Conservation (phyloP, 30 jellyfish, hydroid and myxozoan genomes). For the Cassiopea xamachana region DNA sequence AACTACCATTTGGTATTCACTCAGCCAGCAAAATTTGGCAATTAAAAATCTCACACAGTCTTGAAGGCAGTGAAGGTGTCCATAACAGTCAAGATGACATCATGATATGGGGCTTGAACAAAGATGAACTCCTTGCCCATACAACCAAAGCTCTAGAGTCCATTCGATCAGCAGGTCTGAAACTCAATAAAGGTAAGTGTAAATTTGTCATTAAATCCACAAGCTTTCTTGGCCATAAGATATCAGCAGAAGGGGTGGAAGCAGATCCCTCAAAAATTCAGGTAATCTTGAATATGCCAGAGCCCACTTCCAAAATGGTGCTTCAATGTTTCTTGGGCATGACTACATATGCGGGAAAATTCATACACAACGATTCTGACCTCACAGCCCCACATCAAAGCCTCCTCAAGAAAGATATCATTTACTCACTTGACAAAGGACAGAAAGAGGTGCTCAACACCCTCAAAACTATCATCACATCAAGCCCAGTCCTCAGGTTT, state of each 20-base stretch:
- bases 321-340: constrained; percentile 54
- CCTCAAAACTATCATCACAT: constrained; percentile 59
- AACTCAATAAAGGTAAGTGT: constrained; percentile 41
- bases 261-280: constrained; percentile 37
- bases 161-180: constrained; percentile 19
- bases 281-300: constrained; percentile 43
- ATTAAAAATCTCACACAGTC: constrained; percentile 41
- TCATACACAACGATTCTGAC: constrained; percentile 55
- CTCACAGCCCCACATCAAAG: constrained; percentile 44
- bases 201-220: constrained; percentile 27
- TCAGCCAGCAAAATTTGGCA: constrained; percentile 81
- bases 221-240: constrained; percentile 45
- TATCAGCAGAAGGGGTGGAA: constrained; percentile 43
- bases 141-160: constrained; percentile 43
- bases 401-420: constrained; percentile 43
- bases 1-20: constrained; percentile 75
- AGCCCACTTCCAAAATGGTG: constrained; percentile 38
- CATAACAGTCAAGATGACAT: constrained; percentile 79
- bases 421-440: constrained; percentile 39
- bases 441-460: constrained; percentile 62
- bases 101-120: constrained; percentile 68
- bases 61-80: constrained; percentile 53
- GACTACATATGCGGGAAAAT: constrained; percentile 32
- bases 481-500: constrained; percentile 53
- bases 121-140: constrained; percentile 41